A percentile compares a stretch with the other conserved stretches of the same genome.
Conservation (phyloP, 1,140 invertebrate genomes). For the Papilio helenus region DNA sequence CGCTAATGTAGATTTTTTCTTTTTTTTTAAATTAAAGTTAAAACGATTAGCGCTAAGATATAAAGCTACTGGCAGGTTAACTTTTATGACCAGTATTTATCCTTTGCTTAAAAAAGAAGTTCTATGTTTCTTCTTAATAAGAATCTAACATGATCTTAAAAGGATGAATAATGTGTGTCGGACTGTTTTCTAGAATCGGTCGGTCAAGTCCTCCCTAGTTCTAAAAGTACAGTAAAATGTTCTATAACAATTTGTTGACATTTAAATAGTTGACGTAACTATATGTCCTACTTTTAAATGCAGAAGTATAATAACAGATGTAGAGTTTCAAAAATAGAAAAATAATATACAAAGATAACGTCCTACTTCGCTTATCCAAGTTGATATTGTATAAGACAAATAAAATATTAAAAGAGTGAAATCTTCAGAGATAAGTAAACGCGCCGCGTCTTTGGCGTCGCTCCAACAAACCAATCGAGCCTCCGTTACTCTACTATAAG, state of each 20-base stretch:
- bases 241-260: too few species aligned
- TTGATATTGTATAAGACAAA: conserved; percentile 5
- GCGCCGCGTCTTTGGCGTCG: conserved; percentile 13
- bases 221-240: too few species aligned
- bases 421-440: conserved; percentile 18
- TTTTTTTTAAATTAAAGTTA: not conserved
- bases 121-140: not conserved
- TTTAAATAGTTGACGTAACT: too few species aligned
- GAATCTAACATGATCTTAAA: too few species aligned
- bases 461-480: conserved; percentile 16
- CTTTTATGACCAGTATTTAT: not conserved
- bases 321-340: not conserved
- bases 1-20: not conserved
- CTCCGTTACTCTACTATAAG: not conserved
- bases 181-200: too few species aligned
- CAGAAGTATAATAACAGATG: not conserved
- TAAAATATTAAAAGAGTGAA: conserved; percentile 13
- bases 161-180: too few species aligned
- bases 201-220: too few species aligned
- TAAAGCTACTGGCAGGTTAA: not conserved
- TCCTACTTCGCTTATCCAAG: not conserved
- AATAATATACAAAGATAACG: not conserved
- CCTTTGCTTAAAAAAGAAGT: not conserved
- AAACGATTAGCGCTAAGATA: not conserved
- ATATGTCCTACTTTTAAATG: not conserved